Base-by-base conservation (phyloP, 2,888 invertebrate species). In the Dicyrtomina minuta region DNA sequence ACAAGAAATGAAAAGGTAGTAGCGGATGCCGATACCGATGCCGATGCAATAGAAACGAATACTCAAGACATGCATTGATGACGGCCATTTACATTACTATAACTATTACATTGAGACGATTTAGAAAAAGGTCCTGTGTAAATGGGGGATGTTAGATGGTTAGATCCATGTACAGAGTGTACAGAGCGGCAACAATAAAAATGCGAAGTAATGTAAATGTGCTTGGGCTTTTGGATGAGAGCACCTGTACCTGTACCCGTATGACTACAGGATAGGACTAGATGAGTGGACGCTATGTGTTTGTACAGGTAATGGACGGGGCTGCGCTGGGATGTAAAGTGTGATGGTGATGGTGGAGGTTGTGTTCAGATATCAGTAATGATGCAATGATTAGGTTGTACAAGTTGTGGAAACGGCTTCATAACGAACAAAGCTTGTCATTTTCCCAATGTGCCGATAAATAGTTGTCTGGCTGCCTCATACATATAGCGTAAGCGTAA, bases 391-490 rank as follows among this genome's bases (percentile, higher is more conserved):
- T 74, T 72, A 74, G 74, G 72, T 71, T 56, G 44, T 65, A 65
- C 65, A 51, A 33, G 65, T 65, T 65, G 24, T 72, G 72, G 70
- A 72, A 74, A 74, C 72, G 67, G 72, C 72, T 74, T 74, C 74
- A 72, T 74, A 74, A 74, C 74, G 74, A 74, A 74, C 74, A 74
- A 71, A 74, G 71, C 74, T 71, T 74, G 74, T 74, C 74, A 74
- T 74, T 74, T 74, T 67, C 59, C 33, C 49, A 66, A 27, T 58
- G 51, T 58, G 59, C 66, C 66, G 66, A 66, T 66, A 66, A 59
- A 58, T 66, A 66, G 46, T 65, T 58, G 43, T 66, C 65, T 65
- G 27, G 15, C n/a, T 58, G 15, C 17, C n/a, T n/a, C n/a, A n/a
- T n/a, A n/a, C n/a, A n/a, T n/a, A n/a, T n/a, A n/a, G n/a, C n/a